phyloP scores from a whole-genome alignment of 2,113 vertebrate genomes.

The Epinephelus moara region DNA sequence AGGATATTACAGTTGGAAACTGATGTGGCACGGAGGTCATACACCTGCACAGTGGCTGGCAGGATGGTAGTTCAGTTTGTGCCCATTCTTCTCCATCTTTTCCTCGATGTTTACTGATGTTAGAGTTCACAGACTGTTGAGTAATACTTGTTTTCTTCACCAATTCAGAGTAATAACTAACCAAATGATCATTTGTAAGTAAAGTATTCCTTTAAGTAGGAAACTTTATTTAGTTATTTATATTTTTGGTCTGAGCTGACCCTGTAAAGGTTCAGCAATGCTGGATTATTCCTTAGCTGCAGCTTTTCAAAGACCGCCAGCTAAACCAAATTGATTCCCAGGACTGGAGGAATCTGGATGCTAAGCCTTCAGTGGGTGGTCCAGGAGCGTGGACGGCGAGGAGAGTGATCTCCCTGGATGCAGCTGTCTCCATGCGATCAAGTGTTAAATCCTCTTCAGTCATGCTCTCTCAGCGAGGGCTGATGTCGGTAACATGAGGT shows the following conservation, averaged over 20 bases:
- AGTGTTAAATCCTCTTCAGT: conserved; percentile 60
- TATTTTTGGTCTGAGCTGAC: background rate
- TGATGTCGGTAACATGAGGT: conserved; percentile 44
- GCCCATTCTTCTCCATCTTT: no score
- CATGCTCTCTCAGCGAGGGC: conserved; percentile 48
- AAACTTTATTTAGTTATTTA: background rate
- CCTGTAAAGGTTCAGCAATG: conserved; percentile 13
- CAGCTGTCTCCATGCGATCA: conserved; percentile 62
- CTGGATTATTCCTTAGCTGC: conserved; percentile 41
- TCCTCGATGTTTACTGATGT: no score
- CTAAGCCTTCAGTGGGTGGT: conserved; percentile 58
- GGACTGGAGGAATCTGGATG: conserved; percentile 36
- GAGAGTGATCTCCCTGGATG: conserved; percentile 46
- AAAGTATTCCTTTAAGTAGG: background rate
- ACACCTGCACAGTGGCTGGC: no score
- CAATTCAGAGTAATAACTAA: no score
- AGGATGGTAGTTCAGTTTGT: no score
- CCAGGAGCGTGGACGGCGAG: conserved; percentile 13
- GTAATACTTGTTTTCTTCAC: no score
- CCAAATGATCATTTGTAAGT: no score
- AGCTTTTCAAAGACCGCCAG: conserved; percentile 33
- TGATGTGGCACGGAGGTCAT: no score
- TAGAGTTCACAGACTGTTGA: no score
- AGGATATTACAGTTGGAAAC: no score
- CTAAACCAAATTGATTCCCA: conserved; percentile 58